Base-by-base conservation (phyloP, 2,888 invertebrate species). In the Steromphala cineraria region DNA sequence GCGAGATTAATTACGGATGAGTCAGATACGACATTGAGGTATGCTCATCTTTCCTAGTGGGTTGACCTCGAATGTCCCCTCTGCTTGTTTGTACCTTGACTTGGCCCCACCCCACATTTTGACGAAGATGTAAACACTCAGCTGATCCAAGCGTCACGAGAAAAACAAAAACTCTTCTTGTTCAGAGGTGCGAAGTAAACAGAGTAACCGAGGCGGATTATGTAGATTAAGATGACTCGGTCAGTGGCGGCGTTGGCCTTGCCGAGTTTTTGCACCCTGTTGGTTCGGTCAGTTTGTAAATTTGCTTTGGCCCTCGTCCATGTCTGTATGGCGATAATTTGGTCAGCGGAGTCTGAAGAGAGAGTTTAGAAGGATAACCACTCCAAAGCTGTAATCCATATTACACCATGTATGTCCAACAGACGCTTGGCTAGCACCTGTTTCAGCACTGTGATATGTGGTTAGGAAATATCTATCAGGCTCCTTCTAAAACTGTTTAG, bases 251-350 rank as follows among this genome's bases (percentile, higher is more conserved):
- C 17, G 19, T 19, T 71, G 71, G 13, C 71, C 71, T 71, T 36
- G 71, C 71, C 0, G 31, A 40, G 36, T 36, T 71, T 71, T 71
- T 71, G 19, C 71, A 19, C 40, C 15, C 36, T 71, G 71, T 71
- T 71, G 71, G 71, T 40, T 71, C 40, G 36, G 67, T 36, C 36
- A 71, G 36, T 36, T 71, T 71, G n/a, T 24, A 71, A 71, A 71
- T 71, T 71, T 71, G 40, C 71, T 71, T 71, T 71, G 71, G 71
- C 71, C 19, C 71, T 36, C n/a, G 40, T 71, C 71, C 71, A 71
- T 36, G 71, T 71, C 71, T 40, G n/a, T 36, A 36, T 71, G 71
- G 62, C 8, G 71, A 71, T 31, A 40, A 36, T 36, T 8, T 71
- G 71, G 71, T 71, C 71, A 71, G 71, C 36, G 28, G 28, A 36